phyloP scores from a whole-genome alignment of 2,888 invertebrate species.

The Phanerotoma sp. region DNA sequence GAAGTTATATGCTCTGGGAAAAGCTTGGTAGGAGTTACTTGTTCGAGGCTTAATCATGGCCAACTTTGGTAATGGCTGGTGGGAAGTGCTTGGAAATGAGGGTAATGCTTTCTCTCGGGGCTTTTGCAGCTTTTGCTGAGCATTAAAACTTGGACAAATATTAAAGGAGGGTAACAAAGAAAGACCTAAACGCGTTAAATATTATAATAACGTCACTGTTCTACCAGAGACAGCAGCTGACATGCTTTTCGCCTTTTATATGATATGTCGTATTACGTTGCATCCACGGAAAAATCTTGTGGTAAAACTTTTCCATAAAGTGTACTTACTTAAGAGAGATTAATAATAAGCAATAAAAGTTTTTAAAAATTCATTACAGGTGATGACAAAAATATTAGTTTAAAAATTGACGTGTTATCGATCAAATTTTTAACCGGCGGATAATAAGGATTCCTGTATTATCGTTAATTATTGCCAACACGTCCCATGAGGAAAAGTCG shows the following conservation, averaged over 20 bases:
- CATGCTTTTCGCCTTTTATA: slow-evolving; percentile 22
- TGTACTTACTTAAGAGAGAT: no score
- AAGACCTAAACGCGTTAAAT: slow-evolving; percentile 21
- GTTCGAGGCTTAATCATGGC: slow-evolving; percentile 49
- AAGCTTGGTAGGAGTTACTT: slow-evolving; percentile 44
- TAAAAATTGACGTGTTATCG: no score
- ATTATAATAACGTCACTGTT: slow-evolving; percentile 16
- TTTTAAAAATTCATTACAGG: no score
- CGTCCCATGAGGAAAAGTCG: no score
- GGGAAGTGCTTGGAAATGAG: slow-evolving; percentile 47
- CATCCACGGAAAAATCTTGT: no score
- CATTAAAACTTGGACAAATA: slow-evolving; percentile 46
- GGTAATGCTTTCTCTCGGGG: slow-evolving; percentile 45
- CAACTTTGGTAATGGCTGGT: slow-evolving; percentile 48
- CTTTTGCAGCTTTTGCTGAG: slow-evolving; percentile 43
- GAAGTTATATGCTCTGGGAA: slow-evolving; percentile 34
- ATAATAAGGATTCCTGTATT: no score
- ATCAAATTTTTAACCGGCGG: no score
- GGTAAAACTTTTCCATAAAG: no score
- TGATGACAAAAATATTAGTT: no score
- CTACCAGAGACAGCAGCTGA: slow-evolving; percentile 5
- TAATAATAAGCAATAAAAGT: no score
- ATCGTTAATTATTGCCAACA: no score
- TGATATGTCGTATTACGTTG: slow-evolving; percentile 12
- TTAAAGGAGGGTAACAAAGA: slow-evolving; percentile 19